Base-by-base conservation (phyloP, 2,888 invertebrate species). In the Smittia aterrima region DNA sequence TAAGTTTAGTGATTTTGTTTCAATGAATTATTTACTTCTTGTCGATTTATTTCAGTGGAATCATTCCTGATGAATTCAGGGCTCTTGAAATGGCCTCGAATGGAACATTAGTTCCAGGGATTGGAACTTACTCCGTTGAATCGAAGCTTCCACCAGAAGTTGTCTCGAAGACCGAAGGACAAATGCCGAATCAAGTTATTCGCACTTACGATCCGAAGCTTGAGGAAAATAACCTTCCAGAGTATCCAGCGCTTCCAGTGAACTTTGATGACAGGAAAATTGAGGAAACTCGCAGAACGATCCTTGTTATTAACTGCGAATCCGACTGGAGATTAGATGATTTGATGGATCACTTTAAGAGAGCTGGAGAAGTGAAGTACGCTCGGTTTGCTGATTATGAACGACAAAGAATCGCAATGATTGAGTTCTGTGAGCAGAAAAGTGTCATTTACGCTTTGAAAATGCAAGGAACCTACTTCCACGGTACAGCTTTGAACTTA, bases 221-320 rank as follows among this genome's bases (percentile, higher is more conserved):
- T 76, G 88, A 89, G 24, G 88, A 90, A 1, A 87, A 90, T 75
- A 92, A 92, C 54, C 83, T 99, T 73, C 94, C 97, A 0, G 87
- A 90, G 1, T 99, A 99, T 83, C 99, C 99, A 4, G 90, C 93
- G 0, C 81, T 97, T 74, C 95, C 96, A 6, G 92, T 93, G 0
- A 90, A 91, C 75, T 90, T 92, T 78, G 97, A 97, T 82, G 89
- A 92, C 1, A 86, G 92, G 18, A 93, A 93, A 82, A 92, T 97
- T 75, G 98, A 99, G 82, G 98, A 99, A 84, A 96, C 98, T 25
- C 87, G 99, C 25, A 87, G 99, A 76, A 99, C 99, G 0, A 85
- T 98, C 7, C 86, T 96, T 74, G 88, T 96, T 1, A 88, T 92
- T 71, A 95, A 96, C 80, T 87, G 96, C 32, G 83, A 87, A 64